A percentile compares a stretch with the other conserved stretches of the same genome.
These are phyloP conservation scores for Polyodon spathula DNA, from an alignment of 2,113 vertebrate genomes.

Conservation along the genomic window DNA sequence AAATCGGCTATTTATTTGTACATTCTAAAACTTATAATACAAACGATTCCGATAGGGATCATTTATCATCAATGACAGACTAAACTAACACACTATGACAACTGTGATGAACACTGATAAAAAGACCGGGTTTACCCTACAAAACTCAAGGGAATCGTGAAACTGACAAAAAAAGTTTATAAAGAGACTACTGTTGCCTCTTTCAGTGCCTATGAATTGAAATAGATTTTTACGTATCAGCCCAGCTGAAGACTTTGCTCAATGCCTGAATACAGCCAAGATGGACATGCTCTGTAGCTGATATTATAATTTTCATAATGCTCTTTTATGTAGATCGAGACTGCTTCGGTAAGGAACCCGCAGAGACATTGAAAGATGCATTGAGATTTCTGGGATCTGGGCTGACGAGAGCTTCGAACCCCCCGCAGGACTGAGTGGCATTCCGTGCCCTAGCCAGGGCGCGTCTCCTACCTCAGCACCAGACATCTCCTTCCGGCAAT, in stretches of 20 bases:
- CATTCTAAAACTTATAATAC: too few species aligned
- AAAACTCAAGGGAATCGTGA: slow-evolving; percentile 37
- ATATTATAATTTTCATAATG: slow-evolving; percentile 77
- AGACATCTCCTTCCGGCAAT: slow-evolving; percentile 11
- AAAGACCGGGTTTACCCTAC: slow-evolving; percentile 19
- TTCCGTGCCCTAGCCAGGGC: slow-evolving; percentile 46
- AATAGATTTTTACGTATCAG: slow-evolving; percentile 56
- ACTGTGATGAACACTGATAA: slow-evolving; percentile 18
- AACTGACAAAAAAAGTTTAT: slow-evolving; percentile 47
- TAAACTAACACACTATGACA: slow-evolving; percentile 20
- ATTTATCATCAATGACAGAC: slow-evolving; percentile 30
- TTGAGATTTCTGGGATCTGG: slow-evolving; percentile 51
- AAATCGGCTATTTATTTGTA: background rate
- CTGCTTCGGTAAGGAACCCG: slow-evolving; percentile 67
- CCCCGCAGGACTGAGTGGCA: slow-evolving; percentile 61
- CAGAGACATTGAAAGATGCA: slow-evolving; percentile 64
- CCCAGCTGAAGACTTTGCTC: slow-evolving; percentile 53
- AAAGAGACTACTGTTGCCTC: slow-evolving; percentile 61
- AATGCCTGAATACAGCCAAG: slow-evolving; percentile 58
- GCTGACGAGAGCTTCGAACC: slow-evolving; percentile 48
- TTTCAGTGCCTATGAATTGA: slow-evolving; percentile 56
- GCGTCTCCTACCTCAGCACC: slow-evolving; percentile 19
- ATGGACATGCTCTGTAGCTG: slow-evolving; percentile 58
- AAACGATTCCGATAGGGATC: slow-evolving; percentile 15
- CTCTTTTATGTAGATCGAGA: slow-evolving; percentile 66